Evolutionary conservation across 2,888 invertebrate species (phyloP).

Genomic region (Caenorhabditis wallacei): DNA sequence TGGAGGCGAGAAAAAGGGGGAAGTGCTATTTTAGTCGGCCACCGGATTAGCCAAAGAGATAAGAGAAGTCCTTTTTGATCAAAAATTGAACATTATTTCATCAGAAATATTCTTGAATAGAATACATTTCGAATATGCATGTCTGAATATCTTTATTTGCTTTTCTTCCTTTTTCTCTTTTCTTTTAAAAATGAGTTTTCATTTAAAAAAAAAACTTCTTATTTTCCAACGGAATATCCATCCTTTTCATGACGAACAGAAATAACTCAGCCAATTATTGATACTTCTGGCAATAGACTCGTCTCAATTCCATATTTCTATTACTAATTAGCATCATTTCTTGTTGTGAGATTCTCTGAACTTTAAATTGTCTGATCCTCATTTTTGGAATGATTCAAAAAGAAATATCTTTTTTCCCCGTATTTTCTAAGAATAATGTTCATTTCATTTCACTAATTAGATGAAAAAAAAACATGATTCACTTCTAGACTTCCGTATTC

Average conservation of each 20-base stretch:
- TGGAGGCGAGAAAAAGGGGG: background rate
- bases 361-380: no score
- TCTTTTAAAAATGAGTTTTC: background rate
- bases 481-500: background rate
- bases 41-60: constrained; percentile 29
- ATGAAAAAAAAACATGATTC: no score
- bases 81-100: background rate
- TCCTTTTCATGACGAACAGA: background rate
- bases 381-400: no score
- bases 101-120: background rate
- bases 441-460: no score
- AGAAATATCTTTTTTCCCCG: no score
- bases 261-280: background rate
- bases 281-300: no score
- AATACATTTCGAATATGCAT: background rate
- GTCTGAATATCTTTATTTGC: background rate
- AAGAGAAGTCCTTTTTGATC: background rate
- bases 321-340: no score
- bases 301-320: no score
- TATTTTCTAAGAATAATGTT: no score
- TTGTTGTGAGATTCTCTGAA: no score
- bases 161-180: background rate
- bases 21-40: constrained; percentile 4
- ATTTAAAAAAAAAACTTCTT: no score
- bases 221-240: no score